Percentiles rank a stretch among this genome's conserved stretches.
These are phyloP conservation scores for Drosophila truncata DNA, from an alignment of 1,140 invertebrate species.

Conservation along the genomic window DNA sequence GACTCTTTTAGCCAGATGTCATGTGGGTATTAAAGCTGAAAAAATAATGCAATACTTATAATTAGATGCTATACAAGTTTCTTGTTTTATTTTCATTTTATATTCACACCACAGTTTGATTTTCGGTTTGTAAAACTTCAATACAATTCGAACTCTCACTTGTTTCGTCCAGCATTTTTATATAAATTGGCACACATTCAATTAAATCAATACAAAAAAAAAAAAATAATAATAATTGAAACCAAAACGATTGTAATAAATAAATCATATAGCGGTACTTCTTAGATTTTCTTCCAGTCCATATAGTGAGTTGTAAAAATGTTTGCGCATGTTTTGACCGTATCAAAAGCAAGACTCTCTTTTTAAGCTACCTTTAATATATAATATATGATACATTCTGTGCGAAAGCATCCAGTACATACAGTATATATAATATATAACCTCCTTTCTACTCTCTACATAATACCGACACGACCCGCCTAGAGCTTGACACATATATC, in stretches of 20 bases:
- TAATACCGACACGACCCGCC: conserved; percentile 44
- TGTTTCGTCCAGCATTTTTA: conserved; percentile 43
- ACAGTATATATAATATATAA: conserved; percentile 20
- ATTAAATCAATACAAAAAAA: neutral
- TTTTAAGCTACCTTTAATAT: conserved; percentile 56
- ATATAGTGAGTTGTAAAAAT: conserved; percentile 81
- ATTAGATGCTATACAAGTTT: conserved; percentile 19
- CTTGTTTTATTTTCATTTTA: conserved; percentile 11
- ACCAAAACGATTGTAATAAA: conserved; percentile 39
- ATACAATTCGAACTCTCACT: conserved; percentile 29
- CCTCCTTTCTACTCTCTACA: conserved; percentile 32
- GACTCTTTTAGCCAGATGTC: neutral
- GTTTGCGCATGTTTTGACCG: conserved; percentile 77
- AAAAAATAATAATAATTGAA: conserved; percentile 8
- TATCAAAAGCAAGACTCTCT: conserved; percentile 58
- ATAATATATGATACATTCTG: conserved; percentile 19
- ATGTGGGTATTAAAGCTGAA: conserved; percentile 18
- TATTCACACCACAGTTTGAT: neutral
- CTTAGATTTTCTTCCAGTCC: conserved; percentile 74
- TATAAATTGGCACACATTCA: conserved; percentile 50
- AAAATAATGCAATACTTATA: neutral
- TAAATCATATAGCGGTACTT: conserved; percentile 55
- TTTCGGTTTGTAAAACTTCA: conserved; percentile 8
- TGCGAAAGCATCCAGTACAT: conserved; percentile 54
- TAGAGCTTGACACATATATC: conserved; percentile 72